phyloP scores from a whole-genome alignment of 2,797 vertebrate species.

The Streptopelia turtur region DNA sequence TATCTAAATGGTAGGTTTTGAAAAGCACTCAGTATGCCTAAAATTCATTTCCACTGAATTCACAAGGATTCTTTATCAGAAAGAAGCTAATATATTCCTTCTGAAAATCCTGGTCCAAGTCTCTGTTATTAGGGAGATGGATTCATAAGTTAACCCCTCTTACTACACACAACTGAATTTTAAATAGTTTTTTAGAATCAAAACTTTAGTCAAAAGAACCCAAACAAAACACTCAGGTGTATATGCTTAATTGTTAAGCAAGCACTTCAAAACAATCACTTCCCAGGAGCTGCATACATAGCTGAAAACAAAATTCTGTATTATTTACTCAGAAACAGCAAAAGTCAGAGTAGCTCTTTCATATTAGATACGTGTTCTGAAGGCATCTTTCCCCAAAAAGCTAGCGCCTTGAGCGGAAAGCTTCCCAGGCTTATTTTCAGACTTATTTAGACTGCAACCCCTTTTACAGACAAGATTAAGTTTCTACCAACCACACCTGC shows the following conservation, averaged over 20 bases:
- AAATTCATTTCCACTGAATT: neutral
- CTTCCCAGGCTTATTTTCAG: neutral
- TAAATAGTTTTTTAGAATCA: neutral
- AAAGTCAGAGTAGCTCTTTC: neutral
- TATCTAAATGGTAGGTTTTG: neutral
- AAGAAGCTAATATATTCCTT: neutral
- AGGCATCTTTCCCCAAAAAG: neutral
- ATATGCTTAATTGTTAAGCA: neutral
- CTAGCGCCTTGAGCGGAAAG: neutral
- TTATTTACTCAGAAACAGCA: neutral
- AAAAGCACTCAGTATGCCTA: neutral
- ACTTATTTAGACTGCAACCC: neutral
- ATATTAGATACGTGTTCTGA: neutral
- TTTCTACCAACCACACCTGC: neutral
- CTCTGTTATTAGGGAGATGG: neutral
- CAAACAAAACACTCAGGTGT: neutral
- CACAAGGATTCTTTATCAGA: neutral
- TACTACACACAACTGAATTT: rapidly evolving
- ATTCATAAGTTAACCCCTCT: neutral
- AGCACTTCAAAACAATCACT: neutral
- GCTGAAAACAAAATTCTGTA: neutral
- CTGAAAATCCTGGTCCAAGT: neutral
- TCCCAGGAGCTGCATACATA: neutral
- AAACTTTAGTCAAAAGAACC: neutral
- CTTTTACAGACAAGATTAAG: neutral